Evolutionary conservation across 2,888 invertebrate genomes (phyloP).

Genomic region (Eristalinus sepulchralis): DNA sequence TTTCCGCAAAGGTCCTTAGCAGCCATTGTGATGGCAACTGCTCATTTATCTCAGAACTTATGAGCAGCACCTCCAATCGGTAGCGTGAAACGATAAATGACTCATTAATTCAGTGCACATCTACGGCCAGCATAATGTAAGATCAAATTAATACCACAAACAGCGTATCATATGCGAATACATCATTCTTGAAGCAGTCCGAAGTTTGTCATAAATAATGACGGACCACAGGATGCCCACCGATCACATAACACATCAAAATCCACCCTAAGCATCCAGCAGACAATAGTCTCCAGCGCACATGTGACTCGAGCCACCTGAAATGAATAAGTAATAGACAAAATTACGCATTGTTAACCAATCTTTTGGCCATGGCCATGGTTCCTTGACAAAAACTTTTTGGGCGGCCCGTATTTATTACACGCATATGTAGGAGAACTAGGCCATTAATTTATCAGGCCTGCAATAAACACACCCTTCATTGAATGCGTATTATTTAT

Average conservation of each 20-base stretch:
- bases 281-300: neutral
- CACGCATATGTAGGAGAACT: neutral
- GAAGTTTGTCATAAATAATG: neutral
- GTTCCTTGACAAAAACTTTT: neutral
- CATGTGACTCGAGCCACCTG: conserved; percentile 15
- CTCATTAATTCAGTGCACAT: neutral
- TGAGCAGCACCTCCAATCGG: neutral
- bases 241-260: neutral
- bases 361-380: conserved; percentile 5
- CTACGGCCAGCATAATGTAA: neutral
- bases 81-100: neutral
- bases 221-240: neutral
- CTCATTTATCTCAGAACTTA: neutral
- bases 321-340: conserved; percentile 24
- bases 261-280: neutral
- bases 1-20: no score
- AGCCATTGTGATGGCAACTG: no score
- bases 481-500: conserved; percentile 28
- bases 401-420: neutral
- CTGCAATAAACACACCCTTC: neutral
- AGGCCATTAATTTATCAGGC: conserved; percentile 25
- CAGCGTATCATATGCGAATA: neutral
- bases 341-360: conserved; percentile 26
- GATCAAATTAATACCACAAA: neutral
- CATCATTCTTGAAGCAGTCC: neutral